These are phyloP conservation scores for Hydropsyche tenuis DNA, from an alignment of 1,140 invertebrate species.

Conservation along the genomic window DNA sequence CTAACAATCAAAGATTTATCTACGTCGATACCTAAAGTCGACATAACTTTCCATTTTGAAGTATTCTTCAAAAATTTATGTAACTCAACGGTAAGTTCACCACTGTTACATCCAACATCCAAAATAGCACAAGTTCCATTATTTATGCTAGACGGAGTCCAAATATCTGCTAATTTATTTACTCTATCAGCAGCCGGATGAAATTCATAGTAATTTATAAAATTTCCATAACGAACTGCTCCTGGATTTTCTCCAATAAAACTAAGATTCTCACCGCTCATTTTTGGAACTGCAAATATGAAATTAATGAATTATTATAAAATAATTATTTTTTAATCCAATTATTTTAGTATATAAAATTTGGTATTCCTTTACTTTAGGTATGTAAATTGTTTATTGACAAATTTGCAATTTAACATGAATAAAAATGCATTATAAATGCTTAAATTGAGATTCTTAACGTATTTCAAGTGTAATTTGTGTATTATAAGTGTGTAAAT, in stretches of 20 bases:
- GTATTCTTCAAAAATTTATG: constrained; percentile 62
- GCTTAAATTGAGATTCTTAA: too few species aligned
- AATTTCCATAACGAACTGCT: constrained; percentile 79
- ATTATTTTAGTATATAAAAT: too few species aligned
- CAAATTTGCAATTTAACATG: too few species aligned
- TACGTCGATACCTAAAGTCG: constrained; percentile 76
- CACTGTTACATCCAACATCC: constrained; percentile 83
- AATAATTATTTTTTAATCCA: too few species aligned
- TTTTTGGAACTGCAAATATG: too few species aligned
- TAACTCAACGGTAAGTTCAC: constrained; percentile 71
- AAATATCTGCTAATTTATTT: constrained; percentile 69
- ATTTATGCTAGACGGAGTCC: constrained; percentile 56
- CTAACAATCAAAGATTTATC: constrained; percentile 73
- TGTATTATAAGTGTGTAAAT: too few species aligned
- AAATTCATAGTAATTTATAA: constrained; percentile 86
- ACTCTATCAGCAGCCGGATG: constrained; percentile 73
- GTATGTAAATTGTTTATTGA: too few species aligned
- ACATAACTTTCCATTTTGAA: constrained; percentile 56
- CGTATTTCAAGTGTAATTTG: too few species aligned
- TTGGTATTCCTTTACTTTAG: neutral
- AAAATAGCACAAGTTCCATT: constrained; percentile 63
- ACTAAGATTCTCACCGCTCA: constrained; percentile 48
- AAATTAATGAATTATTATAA: neutral
- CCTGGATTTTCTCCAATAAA: constrained; percentile 70
- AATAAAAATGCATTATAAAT: too few species aligned